These are phyloP conservation scores for Stercorarius parasiticus DNA, from an alignment of 2,113 vertebrate genomes.

Conservation along the genomic window DNA sequence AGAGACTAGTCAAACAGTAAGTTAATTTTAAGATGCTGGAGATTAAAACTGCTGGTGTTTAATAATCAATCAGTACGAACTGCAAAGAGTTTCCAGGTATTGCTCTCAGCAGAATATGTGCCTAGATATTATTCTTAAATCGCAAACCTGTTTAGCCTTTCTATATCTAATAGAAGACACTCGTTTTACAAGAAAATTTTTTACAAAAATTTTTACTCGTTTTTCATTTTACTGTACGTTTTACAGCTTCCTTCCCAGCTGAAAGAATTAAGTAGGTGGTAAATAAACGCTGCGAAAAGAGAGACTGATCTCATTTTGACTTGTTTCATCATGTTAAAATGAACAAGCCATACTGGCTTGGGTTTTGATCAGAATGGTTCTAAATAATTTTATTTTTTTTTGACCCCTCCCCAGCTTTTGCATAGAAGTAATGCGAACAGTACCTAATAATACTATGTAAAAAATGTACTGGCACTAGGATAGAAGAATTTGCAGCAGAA, in stretches of 20 bases:
- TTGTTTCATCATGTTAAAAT: background rate
- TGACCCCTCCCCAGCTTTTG: background rate
- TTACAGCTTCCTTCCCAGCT: background rate
- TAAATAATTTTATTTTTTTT: background rate
- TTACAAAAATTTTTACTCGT: too few species aligned
- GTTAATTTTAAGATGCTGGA: background rate
- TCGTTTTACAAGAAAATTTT: background rate
- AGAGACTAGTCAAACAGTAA: background rate
- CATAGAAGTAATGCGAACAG: background rate
- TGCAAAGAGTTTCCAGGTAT: background rate
- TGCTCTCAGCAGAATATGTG: background rate
- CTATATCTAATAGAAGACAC: background rate
- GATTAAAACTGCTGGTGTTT: background rate
- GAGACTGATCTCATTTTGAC: background rate
- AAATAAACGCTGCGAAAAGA: background rate
- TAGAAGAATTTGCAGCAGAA: background rate
- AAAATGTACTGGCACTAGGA: background rate
- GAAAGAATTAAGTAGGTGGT: background rate
- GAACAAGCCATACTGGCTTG: background rate
- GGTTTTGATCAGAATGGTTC: background rate
- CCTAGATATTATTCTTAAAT: background rate
- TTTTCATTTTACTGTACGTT: too few species aligned
- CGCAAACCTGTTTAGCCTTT: background rate
- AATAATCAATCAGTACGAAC: background rate
- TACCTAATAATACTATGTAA: background rate